Conservation (phyloP, 2,113 vertebrate species). For the Sylvia atricapilla region DNA sequence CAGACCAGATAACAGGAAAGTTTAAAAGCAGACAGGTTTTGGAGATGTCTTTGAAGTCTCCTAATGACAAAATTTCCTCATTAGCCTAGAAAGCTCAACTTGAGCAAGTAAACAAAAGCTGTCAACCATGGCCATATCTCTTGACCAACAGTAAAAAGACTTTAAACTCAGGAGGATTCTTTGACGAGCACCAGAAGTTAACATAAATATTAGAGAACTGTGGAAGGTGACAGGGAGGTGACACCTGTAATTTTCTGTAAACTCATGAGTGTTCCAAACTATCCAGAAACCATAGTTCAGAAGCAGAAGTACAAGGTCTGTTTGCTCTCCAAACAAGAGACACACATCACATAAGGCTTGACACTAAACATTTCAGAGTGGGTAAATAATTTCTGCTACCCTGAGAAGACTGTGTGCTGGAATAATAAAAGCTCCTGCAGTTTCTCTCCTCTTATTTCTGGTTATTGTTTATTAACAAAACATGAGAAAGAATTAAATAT, state of each 20-base stretch:
- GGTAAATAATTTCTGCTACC: not conserved
- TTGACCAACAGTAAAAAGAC: rapidly evolving
- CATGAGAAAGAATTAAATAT: not conserved
- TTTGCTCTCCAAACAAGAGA: not conserved
- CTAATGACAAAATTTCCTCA: not conserved
- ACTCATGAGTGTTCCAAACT: not conserved
- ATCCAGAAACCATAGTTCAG: not conserved
- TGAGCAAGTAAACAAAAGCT: not conserved
- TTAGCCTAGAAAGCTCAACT: not conserved
- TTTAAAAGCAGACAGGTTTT: not conserved
- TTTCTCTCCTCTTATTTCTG: not conserved
- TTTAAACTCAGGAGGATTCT: not conserved
- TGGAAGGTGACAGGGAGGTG: not conserved
- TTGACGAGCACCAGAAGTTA: not conserved
- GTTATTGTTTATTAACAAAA: not conserved
- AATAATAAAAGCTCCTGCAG: not conserved
- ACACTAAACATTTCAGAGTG: not conserved
- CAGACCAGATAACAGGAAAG: not conserved
- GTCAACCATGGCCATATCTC: not conserved
- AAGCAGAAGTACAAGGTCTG: not conserved
- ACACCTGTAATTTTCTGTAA: not conserved
- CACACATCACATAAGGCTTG: not conserved
- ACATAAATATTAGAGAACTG: not conserved
- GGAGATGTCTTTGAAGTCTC: not conserved
- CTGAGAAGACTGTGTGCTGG: not conserved